Percentiles rank a stretch among this genome's conserved stretches.
Conservation (phyloP, 1,140 invertebrate genomes). For the Pogonomyrmex barbatus region DNA sequence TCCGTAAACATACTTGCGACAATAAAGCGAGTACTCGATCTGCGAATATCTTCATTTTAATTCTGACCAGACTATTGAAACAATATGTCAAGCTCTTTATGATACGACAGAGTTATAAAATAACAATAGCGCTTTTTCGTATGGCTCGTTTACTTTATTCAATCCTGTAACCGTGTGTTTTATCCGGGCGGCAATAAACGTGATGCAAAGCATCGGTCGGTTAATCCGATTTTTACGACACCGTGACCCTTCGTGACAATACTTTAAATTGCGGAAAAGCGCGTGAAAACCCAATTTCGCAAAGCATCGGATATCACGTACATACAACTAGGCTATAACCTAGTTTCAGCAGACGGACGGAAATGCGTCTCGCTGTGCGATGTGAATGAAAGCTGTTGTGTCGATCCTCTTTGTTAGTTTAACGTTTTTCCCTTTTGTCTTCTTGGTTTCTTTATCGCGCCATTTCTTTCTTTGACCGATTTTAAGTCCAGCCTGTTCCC, state of each 20-base stretch:
- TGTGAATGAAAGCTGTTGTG: constrained; percentile 48
- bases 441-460: background rate
- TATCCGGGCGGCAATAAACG: constrained; percentile 9
- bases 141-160: background rate
- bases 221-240: constrained; percentile 47
- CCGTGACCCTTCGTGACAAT: constrained; percentile 6
- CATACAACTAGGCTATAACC: constrained; percentile 63
- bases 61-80: background rate
- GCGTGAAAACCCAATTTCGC: constrained; percentile 61
- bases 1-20: background rate
- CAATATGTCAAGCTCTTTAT: background rate
- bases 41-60: background rate
- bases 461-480: constrained; percentile 34
- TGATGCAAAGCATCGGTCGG: constrained; percentile 6
- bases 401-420: constrained; percentile 12
- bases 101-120: constrained; percentile 3
- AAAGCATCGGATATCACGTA: constrained; percentile 57
- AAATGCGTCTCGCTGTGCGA: constrained; percentile 45
- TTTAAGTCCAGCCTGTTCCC: background rate
- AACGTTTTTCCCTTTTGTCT: background rate
- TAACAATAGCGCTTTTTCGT: background rate
- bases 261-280: constrained; percentile 54
- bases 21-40: background rate
- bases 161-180: background rate
- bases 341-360: constrained; percentile 44